A percentile compares a stretch with the other conserved stretches of the same genome.
Evolutionary conservation across 2,888 invertebrate genomes (phyloP).

Genomic region (Aspidapion aeneum): DNA sequence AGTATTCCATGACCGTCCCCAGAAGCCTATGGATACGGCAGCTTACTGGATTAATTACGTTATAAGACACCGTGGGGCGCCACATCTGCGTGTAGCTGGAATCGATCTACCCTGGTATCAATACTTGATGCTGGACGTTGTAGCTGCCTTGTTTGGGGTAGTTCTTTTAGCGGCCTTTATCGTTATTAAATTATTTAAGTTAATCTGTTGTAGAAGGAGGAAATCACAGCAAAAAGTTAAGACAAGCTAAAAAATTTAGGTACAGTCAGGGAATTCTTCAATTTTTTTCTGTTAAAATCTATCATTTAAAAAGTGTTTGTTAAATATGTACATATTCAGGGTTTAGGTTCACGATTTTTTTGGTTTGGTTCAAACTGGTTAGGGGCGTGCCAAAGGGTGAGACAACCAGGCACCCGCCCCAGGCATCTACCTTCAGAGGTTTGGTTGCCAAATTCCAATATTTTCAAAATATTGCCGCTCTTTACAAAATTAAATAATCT

Average conservation of each 20-base stretch:
- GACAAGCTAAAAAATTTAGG: neutral
- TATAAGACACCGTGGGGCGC: conserved; percentile 35
- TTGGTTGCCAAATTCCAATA: too few relatives aligned
- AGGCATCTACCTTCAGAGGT: too few relatives aligned
- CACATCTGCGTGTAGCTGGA: conserved; percentile 35
- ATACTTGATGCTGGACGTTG: conserved; percentile 36
- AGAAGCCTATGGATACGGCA: conserved; percentile 35
- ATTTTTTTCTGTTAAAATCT: too few relatives aligned
- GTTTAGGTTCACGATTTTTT: too few relatives aligned
- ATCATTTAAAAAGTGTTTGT: too few relatives aligned
- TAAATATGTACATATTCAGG: too few relatives aligned
- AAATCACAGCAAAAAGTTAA: neutral
- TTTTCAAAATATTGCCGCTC: too few relatives aligned
- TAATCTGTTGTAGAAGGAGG: neutral
- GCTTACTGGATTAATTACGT: conserved; percentile 40
- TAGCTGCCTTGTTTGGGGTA: conserved; percentile 9
- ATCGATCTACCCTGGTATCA: conserved; percentile 34
- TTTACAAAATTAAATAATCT: too few relatives aligned
- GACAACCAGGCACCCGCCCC: too few relatives aligned
- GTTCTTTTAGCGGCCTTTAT: neutral
- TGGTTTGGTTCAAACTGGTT: too few relatives aligned
- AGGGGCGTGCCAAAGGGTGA: too few relatives aligned
- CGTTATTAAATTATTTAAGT: neutral
- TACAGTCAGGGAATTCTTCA: too few relatives aligned
- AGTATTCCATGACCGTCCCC: conserved; percentile 35